Base-by-base conservation (phyloP, 2,797 vertebrate genomes). In the Cossypha heuglini region DNA sequence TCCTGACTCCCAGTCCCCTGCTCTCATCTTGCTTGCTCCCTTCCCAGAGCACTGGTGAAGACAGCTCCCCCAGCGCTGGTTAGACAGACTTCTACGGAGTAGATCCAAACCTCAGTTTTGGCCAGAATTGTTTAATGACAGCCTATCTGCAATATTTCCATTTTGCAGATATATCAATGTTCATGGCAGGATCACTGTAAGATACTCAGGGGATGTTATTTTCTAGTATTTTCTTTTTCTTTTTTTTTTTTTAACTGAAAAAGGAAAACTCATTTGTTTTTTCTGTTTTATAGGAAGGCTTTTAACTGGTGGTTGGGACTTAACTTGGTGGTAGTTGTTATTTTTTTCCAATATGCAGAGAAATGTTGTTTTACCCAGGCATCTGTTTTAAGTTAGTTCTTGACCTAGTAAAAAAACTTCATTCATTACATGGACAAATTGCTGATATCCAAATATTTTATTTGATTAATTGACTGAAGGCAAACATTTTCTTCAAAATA, bases 361-460 rank as follows among this genome's bases (percentile, higher is more conserved):
- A 71, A 80, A 68, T 4, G 3, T 62, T 77, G 18, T 43, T 83
- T 16, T 88, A 92, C 29, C 46, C n/a, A 28, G 54, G 66, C 95
- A 94, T 96, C 87, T 97, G 91, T 29, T 97, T 96, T 78, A 78
- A 90, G 58, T 97, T 97, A 94, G 45, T 49, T 89, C 81, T 93
- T 87, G 52, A 92, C 72, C 71, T 64, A 54, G 68, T 85, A n/a
- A 77, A 92, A 86, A 86, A 93, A 11, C 38, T 67, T 88, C 26
- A 69, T 91, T 86, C 66, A 69, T 94, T 96, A 91, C 62, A 29
- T 43, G n/a, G 91, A 88, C 87, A 95, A 95, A 96, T 96, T 94
- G 89, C 69, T 94, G 82, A 78, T 94, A 94, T 43, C 48, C 66
- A 96, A 93, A 94, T 95, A 90, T 93, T 93, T 96, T 80, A 78